phyloP scores from a whole-genome alignment of 1,140 invertebrate species.

The Drosophila parabipectinata region DNA sequence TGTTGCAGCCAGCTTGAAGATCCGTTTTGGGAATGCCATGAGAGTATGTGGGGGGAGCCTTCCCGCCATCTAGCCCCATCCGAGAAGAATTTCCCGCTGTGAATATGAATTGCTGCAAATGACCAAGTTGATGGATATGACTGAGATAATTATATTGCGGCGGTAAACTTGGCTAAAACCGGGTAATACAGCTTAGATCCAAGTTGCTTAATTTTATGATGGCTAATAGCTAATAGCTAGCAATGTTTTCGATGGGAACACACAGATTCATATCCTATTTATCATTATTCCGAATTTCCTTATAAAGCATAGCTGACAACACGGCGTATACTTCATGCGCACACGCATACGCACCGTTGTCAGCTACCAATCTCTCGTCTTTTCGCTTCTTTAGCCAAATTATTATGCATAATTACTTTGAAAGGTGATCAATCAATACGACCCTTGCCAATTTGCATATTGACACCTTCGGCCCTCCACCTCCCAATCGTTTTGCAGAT shows the following conservation, averaged over 20 bases:
- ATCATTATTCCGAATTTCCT: neutral
- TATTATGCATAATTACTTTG: conserved; percentile 65
- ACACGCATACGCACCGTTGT: conserved; percentile 60
- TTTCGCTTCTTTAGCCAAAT: conserved; percentile 23
- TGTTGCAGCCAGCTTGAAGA: conserved; percentile 32
- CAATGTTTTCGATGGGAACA: neutral
- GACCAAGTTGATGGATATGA: conserved; percentile 24
- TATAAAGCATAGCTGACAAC: neutral
- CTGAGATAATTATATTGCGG: conserved; percentile 27
- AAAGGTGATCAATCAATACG: conserved; percentile 65
- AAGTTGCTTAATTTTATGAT: conserved; percentile 26
- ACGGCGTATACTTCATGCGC: conserved; percentile 7
- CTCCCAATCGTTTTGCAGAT: conserved; percentile 29
- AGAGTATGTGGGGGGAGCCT: neutral
- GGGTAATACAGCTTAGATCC: conserved; percentile 13
- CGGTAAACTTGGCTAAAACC: conserved; percentile 1
- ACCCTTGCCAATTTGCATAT: conserved; percentile 73
- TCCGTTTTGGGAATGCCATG: too few relatives aligned
- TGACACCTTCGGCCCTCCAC: conserved; percentile 41
- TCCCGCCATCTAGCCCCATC: neutral
- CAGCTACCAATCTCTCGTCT: conserved; percentile 2
- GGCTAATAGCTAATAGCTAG: conserved; percentile 15
- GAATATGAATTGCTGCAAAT: conserved; percentile 29
- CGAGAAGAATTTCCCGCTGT: conserved; percentile 17
- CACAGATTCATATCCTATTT: neutral